Conservation (phyloP, 2,113 vertebrate genomes). For the Perca fluviatilis region DNA sequence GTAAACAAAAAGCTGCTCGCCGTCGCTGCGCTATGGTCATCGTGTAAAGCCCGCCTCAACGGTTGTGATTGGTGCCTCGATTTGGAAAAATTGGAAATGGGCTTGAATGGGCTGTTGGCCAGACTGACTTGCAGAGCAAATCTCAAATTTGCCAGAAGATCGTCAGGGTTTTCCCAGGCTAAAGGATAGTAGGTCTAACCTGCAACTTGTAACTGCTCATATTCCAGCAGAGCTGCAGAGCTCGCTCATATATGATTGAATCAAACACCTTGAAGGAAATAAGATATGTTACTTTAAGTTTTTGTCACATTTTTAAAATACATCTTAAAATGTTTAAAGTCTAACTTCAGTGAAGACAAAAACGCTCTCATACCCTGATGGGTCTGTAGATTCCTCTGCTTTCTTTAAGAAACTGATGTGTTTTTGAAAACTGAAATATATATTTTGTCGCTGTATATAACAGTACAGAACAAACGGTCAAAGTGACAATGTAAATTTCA, state of each 20-base stretch:
- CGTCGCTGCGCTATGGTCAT: too few relatives aligned
- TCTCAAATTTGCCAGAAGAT: too few relatives aligned
- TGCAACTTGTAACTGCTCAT: not conserved
- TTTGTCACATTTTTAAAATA: not conserved
- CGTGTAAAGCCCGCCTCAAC: too few relatives aligned
- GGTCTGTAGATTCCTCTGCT: not conserved
- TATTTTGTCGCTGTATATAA: not conserved
- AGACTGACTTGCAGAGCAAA: too few relatives aligned
- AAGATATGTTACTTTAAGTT: not conserved
- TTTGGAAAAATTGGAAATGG: too few relatives aligned
- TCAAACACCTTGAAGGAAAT: constrained; percentile 9
- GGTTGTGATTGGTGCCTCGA: too few relatives aligned
- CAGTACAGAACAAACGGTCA: not conserved
- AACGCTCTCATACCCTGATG: not conserved
- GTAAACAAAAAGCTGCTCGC: too few relatives aligned
- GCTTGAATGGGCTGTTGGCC: too few relatives aligned
- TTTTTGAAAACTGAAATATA: not conserved
- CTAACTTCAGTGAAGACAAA: not conserved
- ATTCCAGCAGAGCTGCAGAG: constrained; percentile 11
- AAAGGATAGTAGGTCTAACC: not conserved
- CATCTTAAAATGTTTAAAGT: not conserved
- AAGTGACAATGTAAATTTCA: not conserved
- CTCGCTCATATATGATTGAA: not conserved
- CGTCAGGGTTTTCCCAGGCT: too few relatives aligned
- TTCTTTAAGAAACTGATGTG: not conserved